A percentile compares a stretch with the other conserved stretches of the same genome.
These are phyloP conservation scores for Brachymystax lenok DNA, from an alignment of 2,797 vertebrate genomes.

Conservation along the genomic window DNA sequence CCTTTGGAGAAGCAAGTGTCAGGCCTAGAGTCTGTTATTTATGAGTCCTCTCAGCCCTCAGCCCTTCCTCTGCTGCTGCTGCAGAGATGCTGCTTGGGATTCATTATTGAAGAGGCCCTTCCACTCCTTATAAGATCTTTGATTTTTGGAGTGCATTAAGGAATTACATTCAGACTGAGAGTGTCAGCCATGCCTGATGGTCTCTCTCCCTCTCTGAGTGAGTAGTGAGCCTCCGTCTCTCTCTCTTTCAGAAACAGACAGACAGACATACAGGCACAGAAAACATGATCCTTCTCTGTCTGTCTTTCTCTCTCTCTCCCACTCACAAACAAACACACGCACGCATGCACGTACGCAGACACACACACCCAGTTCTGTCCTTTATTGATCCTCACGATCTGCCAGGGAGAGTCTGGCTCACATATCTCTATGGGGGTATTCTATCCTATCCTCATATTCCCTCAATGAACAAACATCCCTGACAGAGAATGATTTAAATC, in stretches of 20 bases:
- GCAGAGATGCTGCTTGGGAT: constrained; percentile 71
- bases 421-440: constrained; percentile 13
- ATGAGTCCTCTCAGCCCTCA: constrained; percentile 62
- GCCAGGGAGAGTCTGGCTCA: constrained; percentile 41
- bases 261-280: not conserved
- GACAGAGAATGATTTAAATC: not conserved
- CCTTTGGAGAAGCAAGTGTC: constrained; percentile 65
- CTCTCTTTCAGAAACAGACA: constrained; percentile 29
- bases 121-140: constrained; percentile 77
- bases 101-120: constrained; percentile 76
- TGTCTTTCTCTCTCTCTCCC: not conserved
- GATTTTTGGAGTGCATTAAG: constrained; percentile 78
- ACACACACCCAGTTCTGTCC: not conserved
- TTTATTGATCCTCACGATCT: constrained; percentile 44
- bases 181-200: constrained; percentile 57
- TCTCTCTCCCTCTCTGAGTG: constrained; percentile 29
- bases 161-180: constrained; percentile 68
- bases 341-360: constrained; percentile 1
- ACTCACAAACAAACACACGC: constrained; percentile 16
- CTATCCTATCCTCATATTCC: not conserved
- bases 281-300: not conserved
- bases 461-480: not conserved
- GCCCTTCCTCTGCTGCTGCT: constrained; percentile 57
- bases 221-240: constrained; percentile 27
- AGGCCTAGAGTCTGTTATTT: constrained; percentile 72